Conservation (phyloP, 2,113 vertebrate species). For the Motacilla alba region DNA sequence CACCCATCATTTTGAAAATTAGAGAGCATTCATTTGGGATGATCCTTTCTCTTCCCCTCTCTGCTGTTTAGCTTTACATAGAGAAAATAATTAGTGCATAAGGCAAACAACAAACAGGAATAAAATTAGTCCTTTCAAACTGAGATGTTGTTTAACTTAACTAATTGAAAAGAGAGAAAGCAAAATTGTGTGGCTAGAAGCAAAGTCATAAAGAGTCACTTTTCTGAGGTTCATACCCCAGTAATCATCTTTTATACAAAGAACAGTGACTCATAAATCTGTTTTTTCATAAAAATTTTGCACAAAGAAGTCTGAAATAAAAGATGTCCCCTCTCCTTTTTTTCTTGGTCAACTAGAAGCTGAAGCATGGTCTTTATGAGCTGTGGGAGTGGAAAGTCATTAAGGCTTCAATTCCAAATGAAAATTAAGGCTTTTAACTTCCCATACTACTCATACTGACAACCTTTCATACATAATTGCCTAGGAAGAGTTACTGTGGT, state of each 20-base stretch:
- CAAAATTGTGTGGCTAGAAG: not conserved
- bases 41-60: not conserved
- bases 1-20: constrained; percentile 2
- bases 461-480: constrained; percentile 46
- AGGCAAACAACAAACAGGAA: not conserved
- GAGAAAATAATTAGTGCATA: not conserved
- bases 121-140: constrained; percentile 34
- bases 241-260: constrained; percentile 45
- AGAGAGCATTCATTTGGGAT: not conserved
- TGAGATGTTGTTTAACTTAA: constrained; percentile 22
- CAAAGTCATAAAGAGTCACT: not conserved
- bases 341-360: constrained; percentile 40
- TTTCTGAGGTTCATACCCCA: constrained; percentile 1
- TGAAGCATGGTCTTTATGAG: constrained; percentile 25
- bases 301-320: not conserved
- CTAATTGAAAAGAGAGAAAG: constrained; percentile 27
- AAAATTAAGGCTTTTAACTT: constrained; percentile 47
- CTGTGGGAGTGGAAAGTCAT: constrained; percentile 32
- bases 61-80: not conserved
- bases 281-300: not conserved
- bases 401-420: constrained; percentile 26
- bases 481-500: constrained; percentile 37
- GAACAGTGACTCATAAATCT: constrained; percentile 23
- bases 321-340: not conserved
- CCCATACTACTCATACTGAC: constrained; percentile 27